Percentiles rank a stretch among this genome's conserved stretches.
phyloP scores from a whole-genome alignment of 2,113 vertebrate genomes.

The Syrrhaptes paradoxus region DNA sequence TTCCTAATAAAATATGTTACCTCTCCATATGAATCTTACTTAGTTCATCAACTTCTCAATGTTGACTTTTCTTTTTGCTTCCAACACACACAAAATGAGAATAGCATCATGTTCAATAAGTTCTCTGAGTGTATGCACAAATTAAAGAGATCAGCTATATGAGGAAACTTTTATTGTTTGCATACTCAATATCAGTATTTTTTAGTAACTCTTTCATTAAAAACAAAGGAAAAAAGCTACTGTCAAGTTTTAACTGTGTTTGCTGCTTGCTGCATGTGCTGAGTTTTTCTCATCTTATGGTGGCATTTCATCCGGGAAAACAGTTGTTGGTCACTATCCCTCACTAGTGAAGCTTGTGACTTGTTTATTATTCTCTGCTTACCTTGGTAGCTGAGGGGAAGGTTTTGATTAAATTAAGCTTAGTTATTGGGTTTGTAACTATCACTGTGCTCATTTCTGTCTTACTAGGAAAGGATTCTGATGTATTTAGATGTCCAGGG shows the following conservation, averaged over 20 bases:
- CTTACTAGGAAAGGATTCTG: not conserved
- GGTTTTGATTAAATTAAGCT: slow-evolving; percentile 13
- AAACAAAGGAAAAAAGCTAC: not conserved
- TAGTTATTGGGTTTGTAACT: not conserved
- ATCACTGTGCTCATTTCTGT: not conserved
- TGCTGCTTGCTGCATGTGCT: not conserved
- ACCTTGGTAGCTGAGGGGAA: not conserved
- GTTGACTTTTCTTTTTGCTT: not conserved
- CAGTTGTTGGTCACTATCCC: not conserved
- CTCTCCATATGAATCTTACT: not conserved
- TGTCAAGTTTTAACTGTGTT: not conserved
- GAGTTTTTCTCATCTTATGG: not conserved
- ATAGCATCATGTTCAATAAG: not conserved
- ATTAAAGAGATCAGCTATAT: not conserved
- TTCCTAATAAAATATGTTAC: not conserved
- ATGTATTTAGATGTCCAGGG: not conserved
- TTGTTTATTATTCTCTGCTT: not conserved
- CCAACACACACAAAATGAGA: not conserved
- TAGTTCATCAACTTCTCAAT: not conserved
- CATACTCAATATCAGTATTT: not conserved
- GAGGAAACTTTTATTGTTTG: not conserved
- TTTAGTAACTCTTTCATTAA: not conserved
- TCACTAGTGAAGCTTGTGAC: not conserved
- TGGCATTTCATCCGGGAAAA: not conserved
- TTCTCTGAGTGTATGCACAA: not conserved